A percentile compares a stretch with the other conserved stretches of the same genome.
Evolutionary conservation across 2,113 vertebrate species (phyloP).

Genomic region (Mirounga angustirostris): DNA sequence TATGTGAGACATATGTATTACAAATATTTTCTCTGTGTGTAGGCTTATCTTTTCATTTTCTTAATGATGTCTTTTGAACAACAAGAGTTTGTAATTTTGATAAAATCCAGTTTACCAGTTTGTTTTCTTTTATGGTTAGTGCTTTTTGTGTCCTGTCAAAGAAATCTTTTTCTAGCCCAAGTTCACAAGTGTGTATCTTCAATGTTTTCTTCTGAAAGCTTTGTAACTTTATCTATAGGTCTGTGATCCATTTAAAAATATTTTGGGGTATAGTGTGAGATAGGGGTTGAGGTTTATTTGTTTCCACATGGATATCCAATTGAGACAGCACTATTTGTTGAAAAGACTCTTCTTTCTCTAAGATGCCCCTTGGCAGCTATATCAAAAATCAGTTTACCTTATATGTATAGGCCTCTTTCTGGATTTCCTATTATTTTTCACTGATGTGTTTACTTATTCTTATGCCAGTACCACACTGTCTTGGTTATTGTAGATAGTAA

Average conservation of each 20-base stretch:
- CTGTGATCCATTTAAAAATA: neutral
- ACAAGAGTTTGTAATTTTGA: conserved; percentile 19
- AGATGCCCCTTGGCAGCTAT: neutral
- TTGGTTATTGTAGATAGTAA: neutral
- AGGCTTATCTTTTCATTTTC: neutral
- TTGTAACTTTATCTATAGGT: conserved; percentile 4
- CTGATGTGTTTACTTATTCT: neutral
- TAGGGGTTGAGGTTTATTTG: neutral
- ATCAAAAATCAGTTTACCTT: neutral
- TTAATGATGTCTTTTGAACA: conserved; percentile 49
- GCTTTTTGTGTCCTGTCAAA: neutral
- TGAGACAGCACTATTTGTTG: neutral
- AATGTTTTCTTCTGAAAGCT: conserved; percentile 25
- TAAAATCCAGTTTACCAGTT: neutral
- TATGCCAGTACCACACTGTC: neutral
- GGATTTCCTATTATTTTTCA: neutral
- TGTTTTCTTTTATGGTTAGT: conserved; percentile 31
- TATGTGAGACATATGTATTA: neutral
- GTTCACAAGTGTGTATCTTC: neutral
- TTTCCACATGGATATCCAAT: neutral
- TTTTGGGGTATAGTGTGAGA: neutral
- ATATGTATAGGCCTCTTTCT: neutral
- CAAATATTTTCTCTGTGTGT: neutral
- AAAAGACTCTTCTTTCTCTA: neutral
- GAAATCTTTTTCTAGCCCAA: neutral